phyloP scores from a whole-genome alignment of 2,113 vertebrate genomes.

The Megaceryle torquata region DNA sequence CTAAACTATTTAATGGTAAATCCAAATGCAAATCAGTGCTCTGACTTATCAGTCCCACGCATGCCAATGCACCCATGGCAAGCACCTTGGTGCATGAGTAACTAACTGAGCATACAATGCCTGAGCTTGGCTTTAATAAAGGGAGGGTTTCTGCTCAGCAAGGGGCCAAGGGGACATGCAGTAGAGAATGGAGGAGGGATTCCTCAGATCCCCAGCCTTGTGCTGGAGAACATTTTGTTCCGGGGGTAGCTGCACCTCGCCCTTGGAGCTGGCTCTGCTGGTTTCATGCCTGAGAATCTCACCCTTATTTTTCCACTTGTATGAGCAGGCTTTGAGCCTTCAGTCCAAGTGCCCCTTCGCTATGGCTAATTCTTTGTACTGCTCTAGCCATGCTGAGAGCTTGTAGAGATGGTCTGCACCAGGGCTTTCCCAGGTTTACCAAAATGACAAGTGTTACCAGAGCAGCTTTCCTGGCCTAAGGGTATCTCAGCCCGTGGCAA shows the following conservation, averaged over 20 bases:
- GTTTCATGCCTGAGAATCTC: neutral
- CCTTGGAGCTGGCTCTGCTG: neutral
- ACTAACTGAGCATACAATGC: neutral
- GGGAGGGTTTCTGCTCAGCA: neutral
- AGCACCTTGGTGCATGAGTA: neutral
- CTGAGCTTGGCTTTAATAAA: neutral
- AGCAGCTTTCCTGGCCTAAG: neutral
- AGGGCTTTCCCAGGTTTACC: neutral
- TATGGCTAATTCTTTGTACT: neutral
- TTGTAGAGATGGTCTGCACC: neutral
- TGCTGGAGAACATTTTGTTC: neutral
- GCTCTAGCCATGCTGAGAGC: neutral
- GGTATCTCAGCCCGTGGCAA: neutral
- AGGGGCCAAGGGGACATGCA: neutral
- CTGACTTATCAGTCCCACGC: neutral
- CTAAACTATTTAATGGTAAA: neutral
- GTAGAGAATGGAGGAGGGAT: neutral
- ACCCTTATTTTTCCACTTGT: neutral
- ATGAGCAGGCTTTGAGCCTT: neutral
- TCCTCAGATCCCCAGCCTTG: neutral
- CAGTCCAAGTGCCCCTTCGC: neutral
- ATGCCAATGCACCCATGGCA: fast-evolving
- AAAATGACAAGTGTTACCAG: neutral
- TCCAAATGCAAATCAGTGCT: neutral
- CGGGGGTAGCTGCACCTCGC: neutral